Conservation (phyloP, 2,888 invertebrate species). For the Caenorhabditis japonica region DNA sequence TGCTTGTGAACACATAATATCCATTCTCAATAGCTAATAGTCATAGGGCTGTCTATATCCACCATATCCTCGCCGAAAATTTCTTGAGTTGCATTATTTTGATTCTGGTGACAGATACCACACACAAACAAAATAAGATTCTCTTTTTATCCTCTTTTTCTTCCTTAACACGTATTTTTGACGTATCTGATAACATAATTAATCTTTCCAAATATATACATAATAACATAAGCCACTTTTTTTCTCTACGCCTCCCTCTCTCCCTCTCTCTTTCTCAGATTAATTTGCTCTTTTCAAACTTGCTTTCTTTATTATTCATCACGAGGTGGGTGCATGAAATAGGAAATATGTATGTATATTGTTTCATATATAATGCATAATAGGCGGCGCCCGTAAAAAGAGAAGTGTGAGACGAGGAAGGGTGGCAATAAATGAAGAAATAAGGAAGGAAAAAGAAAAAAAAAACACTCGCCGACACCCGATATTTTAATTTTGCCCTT, state of each 20-base stretch:
- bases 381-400: slow-evolving; percentile 9
- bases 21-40: no score
- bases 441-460: no score
- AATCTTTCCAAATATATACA: slow-evolving; percentile 39
- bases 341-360: slow-evolving; percentile 52
- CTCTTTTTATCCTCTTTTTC: no score
- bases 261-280: slow-evolving; percentile 11
- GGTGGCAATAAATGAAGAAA: slow-evolving; percentile 9
- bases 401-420: slow-evolving; percentile 1
- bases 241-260: slow-evolving; percentile 15
- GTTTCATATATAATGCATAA: slow-evolving; percentile 52
- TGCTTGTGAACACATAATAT: no score
- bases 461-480: no score
- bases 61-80: no score
- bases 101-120: no score
- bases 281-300: slow-evolving; percentile 27
- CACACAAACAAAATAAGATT: no score
- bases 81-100: no score
- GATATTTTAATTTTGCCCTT: slow-evolving; percentile 55
- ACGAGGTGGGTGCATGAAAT: slow-evolving; percentile 42
- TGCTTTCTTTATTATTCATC: slow-evolving; percentile 46
- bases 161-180: slow-evolving; percentile 12
- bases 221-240: slow-evolving; percentile 16
- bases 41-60: no score
- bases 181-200: slow-evolving; percentile 49